phyloP scores from a whole-genome alignment of 2,888 invertebrate species.

The Carpatolechia fugitivella region DNA sequence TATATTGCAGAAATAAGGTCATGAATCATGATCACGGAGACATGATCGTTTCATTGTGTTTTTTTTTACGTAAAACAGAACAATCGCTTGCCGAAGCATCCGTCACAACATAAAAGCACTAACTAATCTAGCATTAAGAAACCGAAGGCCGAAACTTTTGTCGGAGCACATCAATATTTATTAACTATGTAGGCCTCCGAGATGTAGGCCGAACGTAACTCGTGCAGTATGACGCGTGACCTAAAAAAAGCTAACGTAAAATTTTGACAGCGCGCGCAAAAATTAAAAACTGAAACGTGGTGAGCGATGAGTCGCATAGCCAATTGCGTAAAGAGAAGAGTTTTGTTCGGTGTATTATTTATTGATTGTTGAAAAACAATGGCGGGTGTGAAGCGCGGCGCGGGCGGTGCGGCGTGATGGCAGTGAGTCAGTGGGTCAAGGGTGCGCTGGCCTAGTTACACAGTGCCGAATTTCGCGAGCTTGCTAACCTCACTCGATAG shows the following conservation, averaged over 20 bases:
- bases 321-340: slow-evolving; percentile 52
- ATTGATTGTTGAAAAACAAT: slow-evolving; percentile 79
- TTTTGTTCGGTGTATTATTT: slow-evolving; percentile 72
- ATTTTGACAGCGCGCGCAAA: slow-evolving; percentile 50
- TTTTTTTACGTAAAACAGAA: slow-evolving; percentile 15
- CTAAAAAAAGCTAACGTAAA: slow-evolving; percentile 44
- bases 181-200: slow-evolving; percentile 42
- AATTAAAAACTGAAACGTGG: slow-evolving; percentile 41
- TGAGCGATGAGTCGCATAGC: slow-evolving; percentile 43
- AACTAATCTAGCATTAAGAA: slow-evolving; percentile 44
- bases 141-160: slow-evolving; percentile 40
- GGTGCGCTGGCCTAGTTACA: slow-evolving; percentile 71
- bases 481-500: slow-evolving; percentile 63
- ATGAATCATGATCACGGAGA: too few relatives aligned
- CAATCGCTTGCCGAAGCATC: slow-evolving; percentile 18
- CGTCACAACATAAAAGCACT: slow-evolving; percentile 30
- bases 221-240: slow-evolving; percentile 31
- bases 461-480: slow-evolving; percentile 74
- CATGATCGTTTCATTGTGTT: slow-evolving; percentile 62
- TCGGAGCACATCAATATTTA: slow-evolving; percentile 46
- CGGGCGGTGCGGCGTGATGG: slow-evolving; percentile 47
- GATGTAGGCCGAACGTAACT: slow-evolving; percentile 35
- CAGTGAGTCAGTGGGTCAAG: slow-evolving; percentile 78
- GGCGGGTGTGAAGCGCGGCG: slow-evolving; percentile 55
- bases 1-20: slow-evolving; percentile 62